phyloP scores from a whole-genome alignment of 2,113 vertebrate genomes.

The Rhynchopsitta pachyrhyncha region DNA sequence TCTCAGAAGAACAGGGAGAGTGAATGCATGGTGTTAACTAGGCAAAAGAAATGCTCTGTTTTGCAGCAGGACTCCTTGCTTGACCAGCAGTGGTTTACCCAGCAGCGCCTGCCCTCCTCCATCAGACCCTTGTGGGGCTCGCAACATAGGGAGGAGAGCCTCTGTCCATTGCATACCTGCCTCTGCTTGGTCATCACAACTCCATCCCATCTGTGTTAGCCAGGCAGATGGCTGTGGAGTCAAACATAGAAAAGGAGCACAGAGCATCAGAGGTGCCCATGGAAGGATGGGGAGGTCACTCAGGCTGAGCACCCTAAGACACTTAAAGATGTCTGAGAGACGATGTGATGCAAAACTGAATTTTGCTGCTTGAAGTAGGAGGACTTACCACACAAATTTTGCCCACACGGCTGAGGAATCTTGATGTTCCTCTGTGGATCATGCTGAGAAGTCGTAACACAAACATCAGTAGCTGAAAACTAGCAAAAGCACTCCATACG shows the following conservation, averaged over 20 bases:
- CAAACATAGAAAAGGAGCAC: background rate
- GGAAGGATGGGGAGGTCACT: background rate
- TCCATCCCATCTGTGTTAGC: background rate
- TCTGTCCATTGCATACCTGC: background rate
- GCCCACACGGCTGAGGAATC: background rate
- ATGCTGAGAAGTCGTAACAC: background rate
- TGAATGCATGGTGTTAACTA: background rate
- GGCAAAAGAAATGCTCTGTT: background rate
- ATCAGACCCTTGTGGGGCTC: background rate
- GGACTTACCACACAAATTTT: background rate
- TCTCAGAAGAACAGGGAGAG: background rate
- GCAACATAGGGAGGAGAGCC: background rate
- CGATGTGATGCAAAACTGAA: background rate
- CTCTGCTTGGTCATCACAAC: background rate
- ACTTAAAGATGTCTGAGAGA: background rate
- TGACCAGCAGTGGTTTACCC: background rate
- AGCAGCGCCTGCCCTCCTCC: background rate
- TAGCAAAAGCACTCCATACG: background rate
- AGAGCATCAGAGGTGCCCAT: background rate
- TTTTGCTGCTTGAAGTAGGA: background rate
- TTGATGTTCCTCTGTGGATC: rapidly evolving
- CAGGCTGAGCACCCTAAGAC: background rate
- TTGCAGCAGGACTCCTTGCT: background rate
- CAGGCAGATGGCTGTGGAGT: background rate
- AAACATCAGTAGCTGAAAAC: background rate